Percentiles rank a stretch among this genome's conserved stretches.
These are phyloP conservation scores for Spea bombifrons DNA, from an alignment of 2,113 vertebrate species.

Conservation along the genomic window DNA sequence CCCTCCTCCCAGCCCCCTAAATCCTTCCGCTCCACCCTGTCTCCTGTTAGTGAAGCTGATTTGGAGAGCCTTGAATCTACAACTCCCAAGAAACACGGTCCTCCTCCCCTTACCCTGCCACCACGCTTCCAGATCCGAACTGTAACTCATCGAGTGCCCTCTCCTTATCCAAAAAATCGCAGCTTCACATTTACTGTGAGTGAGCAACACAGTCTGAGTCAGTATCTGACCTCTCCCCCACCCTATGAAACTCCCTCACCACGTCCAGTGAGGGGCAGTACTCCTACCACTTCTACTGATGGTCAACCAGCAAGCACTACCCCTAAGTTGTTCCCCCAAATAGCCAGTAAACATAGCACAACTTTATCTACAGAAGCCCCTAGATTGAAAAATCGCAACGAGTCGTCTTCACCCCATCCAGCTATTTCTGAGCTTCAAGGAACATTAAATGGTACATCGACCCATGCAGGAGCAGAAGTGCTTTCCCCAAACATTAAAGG, in stretches of 20 bases:
- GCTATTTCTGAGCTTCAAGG: constrained; percentile 49
- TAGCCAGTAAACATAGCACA: background rate
- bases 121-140: constrained; percentile 55
- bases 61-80: constrained; percentile 66
- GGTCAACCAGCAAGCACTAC: constrained; percentile 38
- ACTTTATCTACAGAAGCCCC: background rate
- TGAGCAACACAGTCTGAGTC: constrained; percentile 48
- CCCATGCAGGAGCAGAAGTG: background rate
- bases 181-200: constrained; percentile 59
- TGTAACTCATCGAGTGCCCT: constrained; percentile 53
- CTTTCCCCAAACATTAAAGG: background rate
- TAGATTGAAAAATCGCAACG: background rate
- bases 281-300: constrained; percentile 10
- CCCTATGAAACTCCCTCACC: constrained; percentile 38
- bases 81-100: constrained; percentile 54
- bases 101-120: constrained; percentile 39
- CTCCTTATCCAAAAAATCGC: constrained; percentile 62
- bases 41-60: constrained; percentile 87
- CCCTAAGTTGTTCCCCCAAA: background rate
- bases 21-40: constrained; percentile 78
- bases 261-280: constrained; percentile 1
- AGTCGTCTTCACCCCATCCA: constrained; percentile 33
- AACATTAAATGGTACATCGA: constrained; percentile 6
- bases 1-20: constrained; percentile 51
- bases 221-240: constrained; percentile 51